Evolutionary conservation across 2,888 invertebrate genomes (phyloP), one percentile per base, ranked within the genome.

Genomic region (Cactoblastis cactorum): DNA sequence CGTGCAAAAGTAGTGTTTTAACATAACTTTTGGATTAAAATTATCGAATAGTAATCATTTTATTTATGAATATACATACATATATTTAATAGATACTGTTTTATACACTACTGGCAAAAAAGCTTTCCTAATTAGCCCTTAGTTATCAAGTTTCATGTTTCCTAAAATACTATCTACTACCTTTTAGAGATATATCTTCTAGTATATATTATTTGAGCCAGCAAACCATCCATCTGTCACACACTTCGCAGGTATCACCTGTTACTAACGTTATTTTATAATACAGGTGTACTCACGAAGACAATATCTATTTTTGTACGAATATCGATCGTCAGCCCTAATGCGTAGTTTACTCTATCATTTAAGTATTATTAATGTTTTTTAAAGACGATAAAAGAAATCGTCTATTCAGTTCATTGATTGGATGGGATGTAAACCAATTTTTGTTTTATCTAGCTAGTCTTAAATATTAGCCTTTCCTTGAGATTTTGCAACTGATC

Each of bases 281-380:
- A 22, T n/a, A 37, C 4, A 28, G 28, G 19, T 6, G 2, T 35
- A 39, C 39, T 22, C 38, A 48, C 45, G 41, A 45, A 52, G 38
- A 52, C 49, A 52, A 52, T 28, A 28, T 52, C 52, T 52, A 52
- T 52, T 52, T 52, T 52, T 49, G 52, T 52, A 38, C 46, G 38
- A 33, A 34, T 35, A 49, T 35, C 52, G 52, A 52, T 52, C 52
- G 52, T 15, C 38, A 35, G 22, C 45, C 37, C 48, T 49, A 49
- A 39, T 49, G 49, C 49, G 52, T 45, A 48, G 17, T 48, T 52
- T 48, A 48, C 48, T 49, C 52, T 38, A 45, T 52, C 52, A 34
- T 49, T 46, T 46, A 46, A 45, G 45, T 45, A n/a, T 17, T 32
- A 33, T 45, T 15, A 45, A 46, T 18, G 22, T 46, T 46, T 35